phyloP scores from a whole-genome alignment of 2,113 vertebrate species.

The Tachuris rubrigastra region DNA sequence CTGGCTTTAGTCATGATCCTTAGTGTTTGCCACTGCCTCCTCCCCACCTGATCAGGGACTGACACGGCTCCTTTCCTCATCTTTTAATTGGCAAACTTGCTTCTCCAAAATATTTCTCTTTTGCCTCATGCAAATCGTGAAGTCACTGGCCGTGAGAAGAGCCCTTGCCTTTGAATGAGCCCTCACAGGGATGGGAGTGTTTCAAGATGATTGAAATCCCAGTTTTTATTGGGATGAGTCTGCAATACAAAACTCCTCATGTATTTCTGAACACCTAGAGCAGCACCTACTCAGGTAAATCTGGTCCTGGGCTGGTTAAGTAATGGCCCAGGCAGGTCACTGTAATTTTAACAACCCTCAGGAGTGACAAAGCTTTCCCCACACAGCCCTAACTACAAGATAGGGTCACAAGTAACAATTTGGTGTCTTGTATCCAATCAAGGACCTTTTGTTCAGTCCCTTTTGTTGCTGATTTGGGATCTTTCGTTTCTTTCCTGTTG shows the following conservation, averaged over 20 bases:
- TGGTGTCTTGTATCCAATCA: neutral
- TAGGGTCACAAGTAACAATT: neutral
- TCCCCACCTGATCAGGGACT: neutral
- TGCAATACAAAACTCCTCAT: neutral
- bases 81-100: neutral
- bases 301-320: neutral
- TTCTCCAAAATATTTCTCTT: neutral
- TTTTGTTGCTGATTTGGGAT: neutral
- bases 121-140: neutral
- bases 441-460: neutral
- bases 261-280: neutral
- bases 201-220: neutral
- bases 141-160: neutral
- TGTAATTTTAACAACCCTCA: neutral
- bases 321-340: neutral
- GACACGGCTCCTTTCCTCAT: neutral
- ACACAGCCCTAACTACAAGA: neutral
- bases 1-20: neutral
- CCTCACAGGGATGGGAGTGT: neutral
- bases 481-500: neutral
- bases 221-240: neutral
- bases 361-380: neutral
- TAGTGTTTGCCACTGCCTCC: neutral
- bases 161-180: neutral
- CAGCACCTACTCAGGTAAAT: neutral